These are phyloP conservation scores for Lycia hirtaria DNA, from an alignment of 2,888 invertebrate species.

Conservation along the genomic window DNA sequence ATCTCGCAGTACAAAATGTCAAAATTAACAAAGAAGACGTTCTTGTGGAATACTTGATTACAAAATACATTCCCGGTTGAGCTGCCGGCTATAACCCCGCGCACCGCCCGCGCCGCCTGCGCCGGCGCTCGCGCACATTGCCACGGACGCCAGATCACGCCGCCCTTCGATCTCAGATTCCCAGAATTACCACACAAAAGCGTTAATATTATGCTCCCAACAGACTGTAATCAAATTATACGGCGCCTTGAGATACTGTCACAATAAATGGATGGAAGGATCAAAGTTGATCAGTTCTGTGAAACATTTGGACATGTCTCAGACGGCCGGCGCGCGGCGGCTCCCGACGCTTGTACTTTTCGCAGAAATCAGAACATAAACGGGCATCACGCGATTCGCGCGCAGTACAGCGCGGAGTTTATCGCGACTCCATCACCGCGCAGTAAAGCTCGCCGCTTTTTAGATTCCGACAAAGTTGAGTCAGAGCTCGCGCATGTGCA, in stretches of 20 bases:
- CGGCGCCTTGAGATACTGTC: constrained; percentile 1
- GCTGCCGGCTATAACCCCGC: background rate
- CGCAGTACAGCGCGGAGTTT: background rate
- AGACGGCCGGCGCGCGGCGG: background rate
- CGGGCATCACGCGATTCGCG: background rate
- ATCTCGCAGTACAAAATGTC: too few relatives aligned
- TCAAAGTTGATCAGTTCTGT: background rate
- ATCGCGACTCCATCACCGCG: background rate
- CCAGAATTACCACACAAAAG: background rate
- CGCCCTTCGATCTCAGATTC: background rate
- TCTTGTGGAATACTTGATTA: too few relatives aligned
- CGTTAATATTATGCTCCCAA: background rate
- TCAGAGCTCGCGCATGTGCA: background rate
- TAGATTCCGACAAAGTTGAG: background rate
- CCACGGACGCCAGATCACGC: background rate
- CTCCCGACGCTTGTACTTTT: background rate
- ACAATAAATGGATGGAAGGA: background rate
- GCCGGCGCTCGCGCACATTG: background rate
- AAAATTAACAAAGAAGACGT: too few relatives aligned
- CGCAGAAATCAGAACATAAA: constrained; percentile 3
- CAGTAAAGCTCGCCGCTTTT: background rate
- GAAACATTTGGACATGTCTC: constrained; percentile 1
- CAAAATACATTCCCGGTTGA: background rate
- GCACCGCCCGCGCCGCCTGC: background rate
- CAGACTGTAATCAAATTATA: background rate